A percentile compares a stretch with the other conserved stretches of the same genome.
Evolutionary conservation across 2,797 vertebrate genomes (phyloP).

Genomic region (Takifugu rubripes): DNA sequence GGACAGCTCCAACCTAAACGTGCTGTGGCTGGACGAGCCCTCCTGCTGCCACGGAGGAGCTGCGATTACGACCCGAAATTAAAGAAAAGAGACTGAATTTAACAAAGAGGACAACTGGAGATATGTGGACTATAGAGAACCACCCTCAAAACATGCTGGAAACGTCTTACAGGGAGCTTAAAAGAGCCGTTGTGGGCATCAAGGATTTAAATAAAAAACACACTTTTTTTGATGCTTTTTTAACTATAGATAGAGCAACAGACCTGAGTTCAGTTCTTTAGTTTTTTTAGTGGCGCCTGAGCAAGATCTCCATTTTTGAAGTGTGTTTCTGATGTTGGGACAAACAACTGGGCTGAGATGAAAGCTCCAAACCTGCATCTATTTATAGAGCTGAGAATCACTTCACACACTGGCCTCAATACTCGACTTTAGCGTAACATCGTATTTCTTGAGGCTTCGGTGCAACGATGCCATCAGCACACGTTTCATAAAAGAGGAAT

Average conservation of each 20-base stretch:
- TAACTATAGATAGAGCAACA: background rate
- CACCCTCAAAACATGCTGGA: background rate
- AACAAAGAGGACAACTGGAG: background rate
- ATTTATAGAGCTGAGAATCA: constrained; percentile 31
- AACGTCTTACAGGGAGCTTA: background rate
- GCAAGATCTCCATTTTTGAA: background rate
- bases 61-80: too few relatives aligned
- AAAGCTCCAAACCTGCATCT: constrained; percentile 27
- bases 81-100: background rate
- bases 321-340: constrained; percentile 17
- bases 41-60: too few relatives aligned
- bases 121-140: background rate
- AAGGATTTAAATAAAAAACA: background rate
- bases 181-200: too few relatives aligned
- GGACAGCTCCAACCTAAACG: too few relatives aligned
- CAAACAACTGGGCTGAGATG: constrained; percentile 19
- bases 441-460: constrained; percentile 41
- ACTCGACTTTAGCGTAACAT: constrained; percentile 28
- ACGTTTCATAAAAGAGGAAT: constrained; percentile 35
- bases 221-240: constrained; percentile 7
- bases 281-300: background rate
- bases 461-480: constrained; percentile 37
- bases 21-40: too few relatives aligned
- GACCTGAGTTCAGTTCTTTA: background rate
- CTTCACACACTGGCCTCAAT: constrained; percentile 36